Base-by-base conservation (phyloP, 2,113 vertebrate species). In the Anser brachyrhynchus region DNA sequence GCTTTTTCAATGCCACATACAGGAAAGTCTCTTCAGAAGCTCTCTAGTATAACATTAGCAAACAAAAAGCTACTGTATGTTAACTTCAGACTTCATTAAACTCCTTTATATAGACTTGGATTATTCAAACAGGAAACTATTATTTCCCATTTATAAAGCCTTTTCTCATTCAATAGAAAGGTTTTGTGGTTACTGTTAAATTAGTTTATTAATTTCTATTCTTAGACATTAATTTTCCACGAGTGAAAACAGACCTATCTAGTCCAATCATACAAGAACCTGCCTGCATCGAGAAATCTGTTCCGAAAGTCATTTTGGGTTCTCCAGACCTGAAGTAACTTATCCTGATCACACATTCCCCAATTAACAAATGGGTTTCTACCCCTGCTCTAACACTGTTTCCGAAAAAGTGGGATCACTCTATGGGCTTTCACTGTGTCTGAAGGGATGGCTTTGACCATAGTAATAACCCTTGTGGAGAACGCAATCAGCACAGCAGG, bases 61-160 rank as follows among this genome's bases (percentile, higher is more conserved):
- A 43, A 62, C 31, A 89, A 90, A 70, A 93, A 83, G 17, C 54
- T 62, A 57, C n/a, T 69, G 16, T 66, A 82, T 69, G 65, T 96
- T 84, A 71, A 21, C 57, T 76, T 91, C 52, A 66, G 62, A 62
- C 64, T 93, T 96, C 35, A 43, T 88, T 87, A 79, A 78, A 78
- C 65, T 81, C 52, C 37, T 55, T 74, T 83, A 65, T 52, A 93
- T 52, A 84, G 46, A 61, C 51, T 87, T 69, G 29, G 6, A 71
- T 83, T 95, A 79, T 89, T 94, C 49, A 78, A 79, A 65, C 20
- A 91, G 52, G 44, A 69, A 75, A 44, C 23, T 25, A 29, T 66
- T 73, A 35, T 49, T 80, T 84, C 44, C 6, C 64, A 82, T 70
- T 71, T 76, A 64, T 18, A 49, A 91, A 35, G 15, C 33, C 10